Evolutionary conservation across 2,113 vertebrate species (phyloP).

Genomic region (Pterocles burchelli): DNA sequence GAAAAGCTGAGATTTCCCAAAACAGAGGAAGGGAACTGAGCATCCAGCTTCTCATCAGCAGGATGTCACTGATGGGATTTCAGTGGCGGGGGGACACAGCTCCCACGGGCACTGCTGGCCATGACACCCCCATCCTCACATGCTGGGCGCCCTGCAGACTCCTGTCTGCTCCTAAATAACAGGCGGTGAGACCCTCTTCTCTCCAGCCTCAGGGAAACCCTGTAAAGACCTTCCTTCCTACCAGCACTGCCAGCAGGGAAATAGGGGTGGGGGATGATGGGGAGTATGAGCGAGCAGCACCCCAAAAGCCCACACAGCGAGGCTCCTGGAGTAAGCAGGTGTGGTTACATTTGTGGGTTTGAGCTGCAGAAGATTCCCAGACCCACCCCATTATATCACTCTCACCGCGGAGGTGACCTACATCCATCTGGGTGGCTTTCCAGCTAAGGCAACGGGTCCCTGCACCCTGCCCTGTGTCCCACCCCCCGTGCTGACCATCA

Average conservation of each 20-base stretch:
- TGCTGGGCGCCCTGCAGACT: background rate
- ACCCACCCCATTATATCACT: conserved; percentile 14
- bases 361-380: background rate
- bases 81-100: background rate
- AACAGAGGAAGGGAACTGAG: background rate
- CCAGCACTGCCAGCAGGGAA: background rate
- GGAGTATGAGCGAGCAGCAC: background rate
- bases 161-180: background rate
- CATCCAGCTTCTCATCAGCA: rapidly evolving
- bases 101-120: background rate
- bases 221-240: background rate
- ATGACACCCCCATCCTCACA: background rate
- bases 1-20: background rate
- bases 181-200: background rate
- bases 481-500: background rate
- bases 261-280: rapidly evolving
- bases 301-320: background rate
- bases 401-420: background rate
- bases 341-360: background rate
- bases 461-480: background rate
- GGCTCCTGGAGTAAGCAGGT: background rate
- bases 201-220: background rate
- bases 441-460: background rate
- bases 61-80: background rate
- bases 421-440: background rate